phyloP scores from a whole-genome alignment of 2,888 invertebrate species.

The Mimachlamys varia region DNA sequence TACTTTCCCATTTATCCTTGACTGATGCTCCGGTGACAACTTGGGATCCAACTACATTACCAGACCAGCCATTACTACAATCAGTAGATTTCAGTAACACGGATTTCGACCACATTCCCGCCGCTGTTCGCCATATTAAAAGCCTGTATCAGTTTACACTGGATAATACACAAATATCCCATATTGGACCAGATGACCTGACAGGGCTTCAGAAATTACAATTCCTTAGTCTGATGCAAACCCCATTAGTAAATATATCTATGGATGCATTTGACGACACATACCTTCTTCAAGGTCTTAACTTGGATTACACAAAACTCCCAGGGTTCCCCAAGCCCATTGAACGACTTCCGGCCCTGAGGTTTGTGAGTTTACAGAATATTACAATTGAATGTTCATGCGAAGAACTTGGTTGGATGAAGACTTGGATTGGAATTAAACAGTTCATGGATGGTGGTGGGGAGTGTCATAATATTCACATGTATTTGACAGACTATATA shows the following conservation, averaged over 20 bases:
- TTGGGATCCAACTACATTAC: background rate
- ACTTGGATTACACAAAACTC: background rate
- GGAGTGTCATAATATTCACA: background rate
- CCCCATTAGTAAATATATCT: background rate
- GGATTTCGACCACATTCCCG: background rate
- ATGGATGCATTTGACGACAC: background rate
- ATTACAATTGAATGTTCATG: background rate
- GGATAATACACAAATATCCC: background rate
- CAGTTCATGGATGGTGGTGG: background rate
- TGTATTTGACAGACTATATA: background rate
- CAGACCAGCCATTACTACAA: background rate
- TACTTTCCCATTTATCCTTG: background rate
- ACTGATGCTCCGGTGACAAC: background rate
- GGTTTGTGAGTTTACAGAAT: background rate
- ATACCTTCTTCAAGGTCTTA: background rate
- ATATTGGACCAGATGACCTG: background rate
- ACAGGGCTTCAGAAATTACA: background rate
- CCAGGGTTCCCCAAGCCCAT: background rate
- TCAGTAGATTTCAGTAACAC: background rate
- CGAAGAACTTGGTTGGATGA: background rate
- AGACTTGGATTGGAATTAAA: background rate
- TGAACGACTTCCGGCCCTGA: background rate
- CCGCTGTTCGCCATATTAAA: background rate
- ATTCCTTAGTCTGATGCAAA: background rate
- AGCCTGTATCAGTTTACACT: background rate